Conservation (phyloP, 2,888 invertebrate genomes). For the Protula sp. region DNA sequence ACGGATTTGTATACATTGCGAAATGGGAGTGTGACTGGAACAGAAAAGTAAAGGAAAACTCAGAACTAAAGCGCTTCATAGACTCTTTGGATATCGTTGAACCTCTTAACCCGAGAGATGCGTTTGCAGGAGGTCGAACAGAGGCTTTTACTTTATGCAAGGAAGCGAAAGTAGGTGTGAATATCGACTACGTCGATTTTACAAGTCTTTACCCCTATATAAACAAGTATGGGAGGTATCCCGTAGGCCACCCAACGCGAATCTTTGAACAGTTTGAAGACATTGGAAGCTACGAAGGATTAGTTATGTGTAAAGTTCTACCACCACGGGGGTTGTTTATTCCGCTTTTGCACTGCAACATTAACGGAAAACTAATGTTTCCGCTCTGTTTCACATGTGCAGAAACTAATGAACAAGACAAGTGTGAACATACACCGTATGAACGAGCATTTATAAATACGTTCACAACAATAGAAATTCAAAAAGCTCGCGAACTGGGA, state of each 20-base stretch:
- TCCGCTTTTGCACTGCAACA: neutral
- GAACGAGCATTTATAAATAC: neutral
- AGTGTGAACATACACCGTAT: neutral
- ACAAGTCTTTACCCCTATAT: neutral
- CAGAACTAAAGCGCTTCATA: neutral
- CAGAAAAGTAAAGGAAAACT: too few relatives aligned
- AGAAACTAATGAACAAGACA: neutral
- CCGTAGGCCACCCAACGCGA: neutral
- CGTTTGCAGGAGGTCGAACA: neutral
- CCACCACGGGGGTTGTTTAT: neutral
- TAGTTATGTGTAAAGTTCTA: neutral
- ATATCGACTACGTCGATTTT: neutral
- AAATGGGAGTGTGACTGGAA: too few relatives aligned
- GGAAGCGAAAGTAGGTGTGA: neutral
- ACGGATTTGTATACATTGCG: neutral
- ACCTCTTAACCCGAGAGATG: neutral
- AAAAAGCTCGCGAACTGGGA: neutral
- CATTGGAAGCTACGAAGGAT: neutral
- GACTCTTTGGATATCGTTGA: neutral
- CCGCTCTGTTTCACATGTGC: neutral
- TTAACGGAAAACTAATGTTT: neutral
- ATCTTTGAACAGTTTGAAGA: neutral
- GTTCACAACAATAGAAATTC: neutral
- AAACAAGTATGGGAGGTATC: neutral
- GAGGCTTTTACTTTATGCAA: neutral